Base-by-base conservation (phyloP, 2,888 invertebrate genomes). In the Seira ritae region DNA sequence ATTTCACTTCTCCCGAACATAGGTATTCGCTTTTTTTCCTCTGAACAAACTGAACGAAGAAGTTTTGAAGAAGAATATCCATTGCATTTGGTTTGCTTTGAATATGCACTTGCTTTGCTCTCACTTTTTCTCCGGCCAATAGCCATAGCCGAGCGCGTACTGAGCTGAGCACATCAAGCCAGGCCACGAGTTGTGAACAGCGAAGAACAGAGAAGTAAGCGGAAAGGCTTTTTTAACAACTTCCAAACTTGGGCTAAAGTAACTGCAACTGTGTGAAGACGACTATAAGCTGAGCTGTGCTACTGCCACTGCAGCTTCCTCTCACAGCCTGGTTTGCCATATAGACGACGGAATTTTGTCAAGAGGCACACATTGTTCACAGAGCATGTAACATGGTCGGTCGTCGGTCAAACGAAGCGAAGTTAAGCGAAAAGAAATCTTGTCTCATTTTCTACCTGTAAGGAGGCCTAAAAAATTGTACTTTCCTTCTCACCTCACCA, bases 361-460 rank as follows among this genome's bases (percentile, higher is more conserved):
- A 83, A 83, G 83, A 83, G 83, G 65, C 78, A 83, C 83, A 83
- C 83, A 83, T 78, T 83, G 83, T 78, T 83, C 77, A 83, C 73
- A 83, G 77, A 83, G 83, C 83, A 83, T 77, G 83, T 83, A 77
- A 78, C 83, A 83, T 78, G 83, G 77, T 78, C 83, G 77, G 31
- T 31, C 31, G 31, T 31, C 31, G 31, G 3, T 31, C 8, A 31
- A 31, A 8, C 31, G 31, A 31, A 31, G 31, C 31, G 3, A 31
- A 31, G 31, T 8, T 31, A 31, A 31, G 31, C 3, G 31, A n/a
- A n/a, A 42, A 12, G 42, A 55, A 8, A 55, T 55, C 15, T 55
- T 17, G 15, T 55, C 55, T 55, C 15, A 55, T 55, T 55, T 55
- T 55, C 55, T 55, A 55, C 55, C 55, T 55, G 15, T 31, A 31